These are phyloP conservation scores for Odocoileus virginianus DNA, from an alignment of 2,113 vertebrate genomes.

Conservation along the genomic window DNA sequence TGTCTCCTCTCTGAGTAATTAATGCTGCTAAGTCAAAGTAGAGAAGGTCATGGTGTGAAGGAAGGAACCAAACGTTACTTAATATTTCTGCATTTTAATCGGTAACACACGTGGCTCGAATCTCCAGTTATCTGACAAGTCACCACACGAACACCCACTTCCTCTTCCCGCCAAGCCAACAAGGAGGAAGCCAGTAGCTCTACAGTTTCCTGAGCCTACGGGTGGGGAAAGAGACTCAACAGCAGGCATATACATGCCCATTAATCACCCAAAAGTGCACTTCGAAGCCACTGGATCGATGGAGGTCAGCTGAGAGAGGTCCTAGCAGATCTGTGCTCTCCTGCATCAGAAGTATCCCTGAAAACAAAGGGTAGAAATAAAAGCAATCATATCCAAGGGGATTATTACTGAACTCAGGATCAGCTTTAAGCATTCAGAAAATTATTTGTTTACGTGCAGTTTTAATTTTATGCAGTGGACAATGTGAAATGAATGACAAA, in stretches of 20 bases:
- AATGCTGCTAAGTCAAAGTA: neutral
- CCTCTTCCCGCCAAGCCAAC: neutral
- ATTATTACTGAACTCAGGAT: neutral
- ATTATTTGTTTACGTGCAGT: neutral
- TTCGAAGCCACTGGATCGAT: neutral
- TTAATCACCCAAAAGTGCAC: neutral
- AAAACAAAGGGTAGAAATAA: neutral
- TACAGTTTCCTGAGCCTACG: neutral
- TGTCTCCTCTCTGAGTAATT: neutral
- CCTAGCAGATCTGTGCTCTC: neutral
- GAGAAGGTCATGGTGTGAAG: neutral
- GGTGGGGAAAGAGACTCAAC: neutral
- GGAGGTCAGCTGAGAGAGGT: neutral
- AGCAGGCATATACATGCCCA: neutral
- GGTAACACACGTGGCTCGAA: neutral
- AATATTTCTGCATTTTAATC: neutral
- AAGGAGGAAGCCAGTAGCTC: neutral
- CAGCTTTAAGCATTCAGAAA: neutral
- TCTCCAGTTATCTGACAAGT: neutral
- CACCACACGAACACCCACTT: neutral
- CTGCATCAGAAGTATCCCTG: neutral
- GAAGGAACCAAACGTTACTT: neutral
- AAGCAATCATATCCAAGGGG: neutral
- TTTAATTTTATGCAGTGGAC: constrained; percentile 20
- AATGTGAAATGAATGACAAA: neutral